A percentile compares a stretch with the other conserved stretches of the same genome.
Evolutionary conservation across 2,113 vertebrate species (phyloP).

Genomic region (Neolamprologus variostigma): DNA sequence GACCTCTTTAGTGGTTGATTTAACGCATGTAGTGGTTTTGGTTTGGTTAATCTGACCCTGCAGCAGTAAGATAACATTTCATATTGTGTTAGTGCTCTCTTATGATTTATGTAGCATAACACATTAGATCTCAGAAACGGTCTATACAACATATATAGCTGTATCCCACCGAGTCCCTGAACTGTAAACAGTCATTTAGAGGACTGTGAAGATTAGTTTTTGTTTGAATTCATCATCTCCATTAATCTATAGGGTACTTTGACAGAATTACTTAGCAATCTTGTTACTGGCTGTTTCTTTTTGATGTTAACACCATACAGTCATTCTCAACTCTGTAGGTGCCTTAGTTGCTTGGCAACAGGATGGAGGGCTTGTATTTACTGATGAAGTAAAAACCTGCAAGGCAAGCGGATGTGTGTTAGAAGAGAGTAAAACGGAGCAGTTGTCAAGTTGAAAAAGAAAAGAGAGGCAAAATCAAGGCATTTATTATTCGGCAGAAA

Average conservation of each 20-base stretch:
- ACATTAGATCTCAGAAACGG: neutral
- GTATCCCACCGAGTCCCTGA: neutral
- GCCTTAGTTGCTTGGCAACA: constrained; percentile 67
- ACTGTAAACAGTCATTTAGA: neutral
- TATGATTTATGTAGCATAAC: neutral
- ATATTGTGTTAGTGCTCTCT: constrained; percentile 31
- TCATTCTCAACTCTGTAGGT: constrained; percentile 51
- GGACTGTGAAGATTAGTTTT: neutral
- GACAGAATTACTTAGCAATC: neutral
- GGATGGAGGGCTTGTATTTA: constrained; percentile 45
- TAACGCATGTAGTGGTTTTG: constrained; percentile 51
- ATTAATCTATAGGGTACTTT: neutral
- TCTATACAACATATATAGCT: neutral
- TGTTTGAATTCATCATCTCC: neutral
- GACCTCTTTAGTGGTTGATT: constrained; percentile 60
- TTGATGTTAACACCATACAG: constrained; percentile 22
- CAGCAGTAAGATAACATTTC: constrained; percentile 14
- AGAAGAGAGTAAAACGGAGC: constrained; percentile 12
- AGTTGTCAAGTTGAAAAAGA: constrained; percentile 15
- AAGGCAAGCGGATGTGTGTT: constrained; percentile 36
- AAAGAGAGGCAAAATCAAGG: neutral
- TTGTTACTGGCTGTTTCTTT: constrained; percentile 25
- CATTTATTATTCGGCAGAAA: neutral
- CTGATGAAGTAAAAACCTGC: constrained; percentile 40
- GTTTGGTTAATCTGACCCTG: constrained; percentile 38